Conservation (phyloP, 2,113 vertebrate species). For the Pachyramphus minor region DNA sequence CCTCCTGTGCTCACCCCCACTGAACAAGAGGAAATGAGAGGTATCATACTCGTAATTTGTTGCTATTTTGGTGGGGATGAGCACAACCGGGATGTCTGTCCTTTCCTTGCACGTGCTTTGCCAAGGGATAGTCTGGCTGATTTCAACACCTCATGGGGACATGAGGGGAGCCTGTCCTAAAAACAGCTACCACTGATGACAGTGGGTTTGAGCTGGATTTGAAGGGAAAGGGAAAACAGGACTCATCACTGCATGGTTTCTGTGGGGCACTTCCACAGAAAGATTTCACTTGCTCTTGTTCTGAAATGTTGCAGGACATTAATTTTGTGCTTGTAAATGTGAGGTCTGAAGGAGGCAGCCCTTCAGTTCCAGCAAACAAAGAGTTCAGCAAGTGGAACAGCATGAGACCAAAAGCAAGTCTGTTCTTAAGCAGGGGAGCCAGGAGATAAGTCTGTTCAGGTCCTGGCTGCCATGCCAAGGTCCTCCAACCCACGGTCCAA, state of each 20-base stretch:
- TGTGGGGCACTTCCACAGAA: background rate
- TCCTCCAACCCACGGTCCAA: background rate
- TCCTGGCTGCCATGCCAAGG: background rate
- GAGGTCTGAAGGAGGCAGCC: background rate
- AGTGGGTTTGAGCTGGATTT: background rate
- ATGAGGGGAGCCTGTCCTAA: background rate
- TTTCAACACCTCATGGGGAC: background rate
- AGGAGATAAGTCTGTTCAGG: background rate
- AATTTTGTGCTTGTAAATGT: background rate
- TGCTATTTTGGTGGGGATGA: background rate
- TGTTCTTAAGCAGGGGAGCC: background rate
- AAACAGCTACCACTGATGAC: background rate
- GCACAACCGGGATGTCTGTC: background rate
- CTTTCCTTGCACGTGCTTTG: background rate
- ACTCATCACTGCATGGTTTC: background rate
- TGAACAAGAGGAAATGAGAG: conserved; percentile 13
- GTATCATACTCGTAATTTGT: background rate
- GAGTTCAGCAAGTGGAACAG: background rate
- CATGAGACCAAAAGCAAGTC: background rate
- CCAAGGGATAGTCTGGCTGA: background rate
- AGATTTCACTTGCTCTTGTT: accelerated
- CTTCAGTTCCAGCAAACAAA: background rate
- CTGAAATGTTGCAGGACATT: background rate
- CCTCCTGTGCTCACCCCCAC: background rate
- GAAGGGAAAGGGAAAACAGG: background rate